Evolutionary conservation across 2,797 vertebrate species (phyloP).

Genomic region (Carcharodon carcharias): DNA sequence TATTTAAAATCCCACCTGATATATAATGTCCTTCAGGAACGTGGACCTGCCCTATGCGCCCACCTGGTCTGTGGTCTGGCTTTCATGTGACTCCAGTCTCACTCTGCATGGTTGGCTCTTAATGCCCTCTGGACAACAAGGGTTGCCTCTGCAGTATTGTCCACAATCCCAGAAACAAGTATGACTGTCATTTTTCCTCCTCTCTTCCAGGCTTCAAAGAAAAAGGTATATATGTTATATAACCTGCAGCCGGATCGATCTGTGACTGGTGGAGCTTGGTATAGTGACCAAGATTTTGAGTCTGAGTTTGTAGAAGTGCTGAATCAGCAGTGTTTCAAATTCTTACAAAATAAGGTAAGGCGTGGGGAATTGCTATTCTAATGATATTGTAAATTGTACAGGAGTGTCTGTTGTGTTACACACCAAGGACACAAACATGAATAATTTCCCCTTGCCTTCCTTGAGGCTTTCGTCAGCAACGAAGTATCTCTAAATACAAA

Average conservation of each 20-base stretch:
- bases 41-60: not conserved
- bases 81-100: not conserved
- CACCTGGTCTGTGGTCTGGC: not conserved
- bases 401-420: too few species aligned
- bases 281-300: constrained; percentile 96
- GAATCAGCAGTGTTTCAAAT: constrained; percentile 96
- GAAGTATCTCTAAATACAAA: too few species aligned
- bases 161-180: not conserved
- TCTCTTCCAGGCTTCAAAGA: constrained; percentile 82
- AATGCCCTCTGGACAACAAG: not conserved
- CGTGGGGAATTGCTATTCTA: not conserved
- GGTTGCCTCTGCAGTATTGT: not conserved
- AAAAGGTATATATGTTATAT: constrained; percentile 97
- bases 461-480: not conserved
- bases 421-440: too few species aligned
- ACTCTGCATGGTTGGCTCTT: not conserved
- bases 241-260: constrained; percentile 91
- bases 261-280: constrained; percentile 93
- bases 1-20: not conserved
- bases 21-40: not conserved
- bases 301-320: constrained; percentile 96
- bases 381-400: not conserved
- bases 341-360: constrained; percentile 86
- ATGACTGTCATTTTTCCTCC: not conserved
- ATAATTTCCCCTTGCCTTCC: too few species aligned